These are phyloP conservation scores for Diabrotica balteata DNA, from an alignment of 2,888 invertebrate genomes.

Conservation along the genomic window DNA sequence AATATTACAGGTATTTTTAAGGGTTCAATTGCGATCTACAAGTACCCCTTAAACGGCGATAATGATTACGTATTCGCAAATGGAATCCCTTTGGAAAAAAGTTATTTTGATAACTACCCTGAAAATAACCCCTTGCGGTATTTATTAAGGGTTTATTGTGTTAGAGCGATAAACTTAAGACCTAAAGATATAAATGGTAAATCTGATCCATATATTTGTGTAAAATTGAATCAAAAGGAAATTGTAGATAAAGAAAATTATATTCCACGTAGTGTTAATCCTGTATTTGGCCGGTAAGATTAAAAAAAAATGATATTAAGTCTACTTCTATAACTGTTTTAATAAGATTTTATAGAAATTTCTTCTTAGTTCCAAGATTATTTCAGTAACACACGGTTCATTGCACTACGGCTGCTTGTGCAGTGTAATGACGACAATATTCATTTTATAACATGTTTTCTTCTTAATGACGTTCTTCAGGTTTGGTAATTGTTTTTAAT, in stretches of 20 bases:
- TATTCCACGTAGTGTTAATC: constrained; percentile 77
- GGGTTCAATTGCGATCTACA: constrained; percentile 65
- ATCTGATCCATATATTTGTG: constrained; percentile 79
- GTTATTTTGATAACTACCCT: constrained; percentile 69
- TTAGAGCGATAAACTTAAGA: constrained; percentile 74
- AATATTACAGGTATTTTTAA: constrained; percentile 55
- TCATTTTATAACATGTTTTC: no score
- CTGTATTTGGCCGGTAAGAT: constrained; percentile 79
- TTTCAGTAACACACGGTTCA: no score
- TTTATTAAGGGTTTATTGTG: constrained; percentile 78
- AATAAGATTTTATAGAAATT: no score
- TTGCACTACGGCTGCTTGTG: no score
- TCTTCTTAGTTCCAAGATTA: no score
- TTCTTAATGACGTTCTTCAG: no score
- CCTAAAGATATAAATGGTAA: constrained; percentile 75
- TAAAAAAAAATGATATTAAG: neutral
- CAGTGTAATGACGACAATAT: no score
- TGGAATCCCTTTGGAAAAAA: constrained; percentile 67
- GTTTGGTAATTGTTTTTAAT: no score
- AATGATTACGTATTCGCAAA: constrained; percentile 57
- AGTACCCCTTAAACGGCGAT: constrained; percentile 67
- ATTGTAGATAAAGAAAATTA: constrained; percentile 74
- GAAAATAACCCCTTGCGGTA: constrained; percentile 68
- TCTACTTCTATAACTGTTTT: no score
- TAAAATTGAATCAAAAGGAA: constrained; percentile 72